Evolutionary conservation across 2,888 invertebrate genomes (phyloP), one percentile per base, ranked within the genome.

Genomic region (Nemotelus nigrinus): DNA sequence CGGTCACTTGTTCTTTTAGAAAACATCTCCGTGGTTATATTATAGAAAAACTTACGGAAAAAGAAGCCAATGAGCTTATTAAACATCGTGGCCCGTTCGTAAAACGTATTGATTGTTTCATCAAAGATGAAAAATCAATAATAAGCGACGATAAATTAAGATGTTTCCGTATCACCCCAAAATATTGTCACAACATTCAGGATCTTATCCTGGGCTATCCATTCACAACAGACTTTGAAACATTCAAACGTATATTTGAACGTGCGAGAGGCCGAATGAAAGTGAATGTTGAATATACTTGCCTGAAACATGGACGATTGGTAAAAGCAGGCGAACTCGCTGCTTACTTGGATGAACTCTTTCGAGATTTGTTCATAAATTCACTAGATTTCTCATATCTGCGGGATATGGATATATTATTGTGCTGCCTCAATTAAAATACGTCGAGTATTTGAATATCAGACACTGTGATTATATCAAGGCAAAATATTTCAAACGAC

Each of bases 331-430:
- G 43, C 25, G 53, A 70, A 2, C 41, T 70, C 7, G 70, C 53
- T 43, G 3, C 0, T 8, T 41, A 50, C 7, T 43, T 70, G 2
- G 8, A 1, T 7, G 41, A 41, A 39, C 53, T 70, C 2, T 70
- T 70, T 6, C 53, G 41, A 7, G 3, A 50, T 43, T 6, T 55
- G 10, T 43, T 7, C 6, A 4, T 70, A 4, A 53, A 55, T 55
- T 53, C 53, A 3, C 43, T 70, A 43, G 70, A 70, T 70, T 2
- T 70, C 7, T 70, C 70, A 8, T 55, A 70, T 70, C 70, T 55
- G 41, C 55, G 70, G 4, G 70, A 70, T 70, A 41, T 70, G 2
- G 2, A 41, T 5, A 53, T 25, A 25, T 53, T 41, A 70, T 10
- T 8, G 53, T 39, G 43, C 25, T 70, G 55, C 70, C 70, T 43